Evolutionary conservation across 2,888 invertebrate genomes (phyloP).

Genomic region (Bombyx huttoni): DNA sequence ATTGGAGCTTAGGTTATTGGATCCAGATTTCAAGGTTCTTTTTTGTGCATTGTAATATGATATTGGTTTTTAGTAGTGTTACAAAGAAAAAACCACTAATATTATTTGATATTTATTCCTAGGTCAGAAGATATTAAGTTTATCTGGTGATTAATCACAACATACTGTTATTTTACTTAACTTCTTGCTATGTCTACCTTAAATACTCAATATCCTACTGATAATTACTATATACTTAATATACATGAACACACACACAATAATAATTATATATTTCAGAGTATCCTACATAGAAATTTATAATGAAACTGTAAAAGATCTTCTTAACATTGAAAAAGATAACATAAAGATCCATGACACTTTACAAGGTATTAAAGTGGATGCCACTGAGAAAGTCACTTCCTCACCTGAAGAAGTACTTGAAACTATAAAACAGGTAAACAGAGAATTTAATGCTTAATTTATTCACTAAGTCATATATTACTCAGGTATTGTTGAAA

Average conservation of each 20-base stretch:
- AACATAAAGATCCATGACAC: constrained; percentile 78
- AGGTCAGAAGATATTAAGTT: too few species aligned
- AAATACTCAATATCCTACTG: too few species aligned
- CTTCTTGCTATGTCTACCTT: too few species aligned
- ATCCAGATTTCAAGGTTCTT: too few species aligned
- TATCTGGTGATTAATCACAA: too few species aligned
- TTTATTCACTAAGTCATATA: not conserved
- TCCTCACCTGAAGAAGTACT: constrained; percentile 75
- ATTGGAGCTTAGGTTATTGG: too few species aligned
- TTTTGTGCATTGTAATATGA: too few species aligned
- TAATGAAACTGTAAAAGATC: constrained; percentile 86
- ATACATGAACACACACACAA: not conserved
- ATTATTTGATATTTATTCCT: too few species aligned
- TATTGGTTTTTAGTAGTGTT: too few species aligned
- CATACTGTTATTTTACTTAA: too few species aligned
- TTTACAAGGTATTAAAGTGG: constrained; percentile 74
- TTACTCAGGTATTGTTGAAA: constrained; percentile 2
- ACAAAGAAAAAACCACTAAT: too few species aligned
- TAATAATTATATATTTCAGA: constrained; percentile 47
- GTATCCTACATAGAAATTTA: constrained; percentile 92
- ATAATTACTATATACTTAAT: too few species aligned
- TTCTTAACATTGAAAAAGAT: constrained; percentile 74
- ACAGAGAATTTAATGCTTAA: not conserved
- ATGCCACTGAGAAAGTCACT: constrained; percentile 76
- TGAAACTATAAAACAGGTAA: constrained; percentile 65